phyloP scores from a whole-genome alignment of 1,140 invertebrate species.

The Lepidurus couesii region DNA sequence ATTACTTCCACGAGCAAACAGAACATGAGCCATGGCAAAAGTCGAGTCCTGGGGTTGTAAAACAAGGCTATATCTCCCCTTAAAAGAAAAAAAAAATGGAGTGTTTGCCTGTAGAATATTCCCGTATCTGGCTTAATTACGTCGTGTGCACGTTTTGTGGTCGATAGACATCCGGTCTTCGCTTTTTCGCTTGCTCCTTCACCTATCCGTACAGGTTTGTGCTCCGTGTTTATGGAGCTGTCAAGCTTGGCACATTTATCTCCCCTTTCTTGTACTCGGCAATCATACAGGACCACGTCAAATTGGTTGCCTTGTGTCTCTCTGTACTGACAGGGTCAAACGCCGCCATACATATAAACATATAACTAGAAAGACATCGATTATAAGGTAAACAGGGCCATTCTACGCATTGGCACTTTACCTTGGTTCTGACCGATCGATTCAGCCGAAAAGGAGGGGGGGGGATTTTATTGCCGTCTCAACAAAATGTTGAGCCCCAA shows the following conservation, averaged over 20 bases:
- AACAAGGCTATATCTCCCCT: not conserved
- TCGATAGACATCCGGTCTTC: not conserved
- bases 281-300: not conserved
- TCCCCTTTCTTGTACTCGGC: not conserved
- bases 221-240: not conserved
- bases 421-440: not conserved
- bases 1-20: not conserved
- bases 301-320: not conserved
- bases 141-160: slow-evolving; percentile 12
- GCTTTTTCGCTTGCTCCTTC: not conserved
- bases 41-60: not conserved
- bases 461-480: not conserved
- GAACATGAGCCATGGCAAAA: not conserved
- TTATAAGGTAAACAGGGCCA: not conserved
- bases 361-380: not conserved
- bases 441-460: not conserved
- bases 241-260: not conserved
- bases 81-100: not conserved
- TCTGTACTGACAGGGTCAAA: not conserved
- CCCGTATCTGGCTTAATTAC: slow-evolving; percentile 3
- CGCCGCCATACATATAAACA: not conserved
- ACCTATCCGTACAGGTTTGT: not conserved
- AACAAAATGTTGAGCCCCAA: not conserved
- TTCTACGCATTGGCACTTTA: not conserved
- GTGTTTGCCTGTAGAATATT: not conserved